Base-by-base conservation (phyloP, 2,888 invertebrate species). In the Opisthograptis luteolata region DNA sequence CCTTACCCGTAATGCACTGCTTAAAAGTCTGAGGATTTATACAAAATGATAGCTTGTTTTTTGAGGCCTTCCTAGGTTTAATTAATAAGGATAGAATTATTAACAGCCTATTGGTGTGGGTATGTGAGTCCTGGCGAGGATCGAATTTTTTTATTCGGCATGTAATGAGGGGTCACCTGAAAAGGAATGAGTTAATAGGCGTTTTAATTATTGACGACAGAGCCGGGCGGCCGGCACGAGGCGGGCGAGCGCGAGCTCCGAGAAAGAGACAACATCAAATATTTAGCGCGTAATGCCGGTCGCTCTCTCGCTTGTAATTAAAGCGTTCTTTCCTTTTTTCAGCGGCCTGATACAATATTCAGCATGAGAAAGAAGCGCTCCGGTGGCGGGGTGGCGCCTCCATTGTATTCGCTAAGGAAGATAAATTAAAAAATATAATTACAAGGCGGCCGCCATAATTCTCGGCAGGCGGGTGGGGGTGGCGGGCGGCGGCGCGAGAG, bases 391-490 rank as follows among this genome's bases (percentile, higher is more conserved):
- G 90, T 87, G 90, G 90, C 88, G 88, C 90, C 90, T 88, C 89
- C 89, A 91, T 91, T 91, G 91, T 91, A 88, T 87, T 89, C 91
- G 91, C 92, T 92, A 92, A 92, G 92, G 92, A 93, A 92, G 93
- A 93, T 93, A 93, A 93, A 93, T 93, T 93, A 93, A 93, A 93
- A 93, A 93, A 93, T 92, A 92, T 93, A 93, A 93, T 93, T 93
- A 93, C 92, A 92, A 91, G 91, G 91, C 91, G 91, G 90, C 92
- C 91, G 92, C 92, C 92, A 92, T 92, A 91, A 92, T 90, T 91
- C 91, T 91, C 88, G 84, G 81, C 87, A 75, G 87, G 88, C 81
- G 88, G 81, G 77, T 62, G 79, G 68, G 76, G 79, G 80, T 68
- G 77, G 74, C 70, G 67, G 76, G 76, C 55, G 76, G 70, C 57